Base-by-base conservation (phyloP, 1,140 invertebrate species). In the Drosophila navojoa region DNA sequence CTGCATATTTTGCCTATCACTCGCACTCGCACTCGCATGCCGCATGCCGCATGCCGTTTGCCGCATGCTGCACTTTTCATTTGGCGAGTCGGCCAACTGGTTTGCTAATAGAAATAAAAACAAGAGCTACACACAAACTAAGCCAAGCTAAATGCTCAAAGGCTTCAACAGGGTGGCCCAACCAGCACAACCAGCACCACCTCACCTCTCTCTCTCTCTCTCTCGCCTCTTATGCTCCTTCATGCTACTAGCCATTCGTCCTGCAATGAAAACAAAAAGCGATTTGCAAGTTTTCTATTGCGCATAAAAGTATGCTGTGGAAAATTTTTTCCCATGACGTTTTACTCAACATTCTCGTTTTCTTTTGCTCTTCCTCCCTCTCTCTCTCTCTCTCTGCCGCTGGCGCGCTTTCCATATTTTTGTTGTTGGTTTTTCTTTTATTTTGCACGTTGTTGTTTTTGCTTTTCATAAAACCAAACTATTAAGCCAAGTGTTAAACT, bases 401-500 rank as follows among this genome's bases (percentile, higher is more conserved):
- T 49, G n/a, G 4, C 64, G 49, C 42, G 35, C 19, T 70, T 79
- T 73, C 60, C 62, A 71, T 59, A 66, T 71, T 53, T 63, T 71
- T 59, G 58, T 54, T 61, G 57, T 40, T 69, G 45, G 64, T 54
- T 75, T 78, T 75, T 29, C 64, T 66, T 55, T 74, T 52, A 45
- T 27, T 66, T 38, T 64, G 35, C 59, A 58, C 47, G 11, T 52
- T 66, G 71, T 75, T 81, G 74, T 79, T 79, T 79, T 54, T 79
- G 82, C 82, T 89, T 84, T 87, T 87, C 84, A 87, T 87, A 87
- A 89, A 87, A 87, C 82, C 82, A 84, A 87, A 87, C 84, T 89
- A 87, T 87, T 87, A 89, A 87, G 84, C 84, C 84, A 87, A 87
- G 84, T 87, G 84, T 87, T 87, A 87, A 87, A 87, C 84, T 87